Conservation (phyloP, 1,140 invertebrate genomes). For the Lepidurus apus region DNA sequence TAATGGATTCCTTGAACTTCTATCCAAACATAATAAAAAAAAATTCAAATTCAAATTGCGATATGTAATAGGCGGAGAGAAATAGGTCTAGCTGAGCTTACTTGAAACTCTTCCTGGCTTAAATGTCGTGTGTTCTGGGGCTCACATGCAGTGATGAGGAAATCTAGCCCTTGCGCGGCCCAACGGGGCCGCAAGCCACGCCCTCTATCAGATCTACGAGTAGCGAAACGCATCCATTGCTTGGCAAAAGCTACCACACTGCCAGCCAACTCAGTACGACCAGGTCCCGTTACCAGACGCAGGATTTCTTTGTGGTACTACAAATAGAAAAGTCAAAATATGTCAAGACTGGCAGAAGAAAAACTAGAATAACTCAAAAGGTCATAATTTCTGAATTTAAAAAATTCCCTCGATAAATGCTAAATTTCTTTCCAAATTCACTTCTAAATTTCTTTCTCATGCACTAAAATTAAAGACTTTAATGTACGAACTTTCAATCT, state of each 20-base stretch:
- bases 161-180: constrained; percentile 76
- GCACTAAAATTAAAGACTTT: no score
- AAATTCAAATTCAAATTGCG: no score
- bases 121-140: constrained; percentile 69
- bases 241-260: constrained; percentile 67
- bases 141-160: constrained; percentile 72
- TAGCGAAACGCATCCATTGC: constrained; percentile 82
- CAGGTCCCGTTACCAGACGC: constrained; percentile 53
- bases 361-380: no score
- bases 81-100: neutral
- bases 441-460: no score
- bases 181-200: constrained; percentile 74
- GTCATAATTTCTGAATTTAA: no score
- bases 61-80: neutral
- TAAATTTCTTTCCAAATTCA: no score
- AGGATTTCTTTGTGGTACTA: constrained; percentile 76
- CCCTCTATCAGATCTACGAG: constrained; percentile 71
- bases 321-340: constrained; percentile 33
- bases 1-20: constrained; percentile 62
- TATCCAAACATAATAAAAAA: constrained; percentile 37
- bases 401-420: no score
- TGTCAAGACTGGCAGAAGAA: neutral
- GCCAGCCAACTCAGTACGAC: constrained; percentile 42
- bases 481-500: no score
- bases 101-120: constrained; percentile 62